Conservation (phyloP, 1,140 invertebrate species). For the Neodiprion fabricii region DNA sequence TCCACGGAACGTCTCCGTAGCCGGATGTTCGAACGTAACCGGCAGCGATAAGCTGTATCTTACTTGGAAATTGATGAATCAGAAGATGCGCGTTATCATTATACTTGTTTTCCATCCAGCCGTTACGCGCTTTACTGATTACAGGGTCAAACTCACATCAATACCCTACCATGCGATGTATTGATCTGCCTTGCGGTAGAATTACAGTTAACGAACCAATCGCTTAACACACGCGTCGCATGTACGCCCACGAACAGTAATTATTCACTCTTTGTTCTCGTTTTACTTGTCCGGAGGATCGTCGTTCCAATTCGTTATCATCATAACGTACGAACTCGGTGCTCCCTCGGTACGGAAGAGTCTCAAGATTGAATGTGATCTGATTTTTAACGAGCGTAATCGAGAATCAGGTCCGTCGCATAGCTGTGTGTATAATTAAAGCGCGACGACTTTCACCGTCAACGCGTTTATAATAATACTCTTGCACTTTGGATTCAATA, state of each 20-base stretch:
- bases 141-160: neutral
- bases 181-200: neutral
- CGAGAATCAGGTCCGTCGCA: too few species aligned
- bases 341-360: neutral
- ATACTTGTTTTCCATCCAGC: too few species aligned
- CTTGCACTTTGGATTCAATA: too few species aligned
- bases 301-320: neutral
- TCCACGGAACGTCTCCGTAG: too few species aligned
- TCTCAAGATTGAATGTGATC: neutral
- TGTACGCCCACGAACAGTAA: neutral
- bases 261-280: neutral
- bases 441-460: neutral
- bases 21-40: too few species aligned
- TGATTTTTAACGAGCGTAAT: neutral
- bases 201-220: slow-evolving; percentile 3
- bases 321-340: neutral
- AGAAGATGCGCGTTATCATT: too few species aligned
- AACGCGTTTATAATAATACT: too few species aligned
- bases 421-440: neutral
- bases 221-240: neutral
- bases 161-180: neutral
- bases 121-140: neutral
- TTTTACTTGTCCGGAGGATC: neutral
- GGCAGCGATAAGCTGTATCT: too few species aligned
- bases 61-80: too few species aligned